These are phyloP conservation scores for Pseudomugil tenellus DNA, from an alignment of 2,797 vertebrate species.

Conservation along the genomic window DNA sequence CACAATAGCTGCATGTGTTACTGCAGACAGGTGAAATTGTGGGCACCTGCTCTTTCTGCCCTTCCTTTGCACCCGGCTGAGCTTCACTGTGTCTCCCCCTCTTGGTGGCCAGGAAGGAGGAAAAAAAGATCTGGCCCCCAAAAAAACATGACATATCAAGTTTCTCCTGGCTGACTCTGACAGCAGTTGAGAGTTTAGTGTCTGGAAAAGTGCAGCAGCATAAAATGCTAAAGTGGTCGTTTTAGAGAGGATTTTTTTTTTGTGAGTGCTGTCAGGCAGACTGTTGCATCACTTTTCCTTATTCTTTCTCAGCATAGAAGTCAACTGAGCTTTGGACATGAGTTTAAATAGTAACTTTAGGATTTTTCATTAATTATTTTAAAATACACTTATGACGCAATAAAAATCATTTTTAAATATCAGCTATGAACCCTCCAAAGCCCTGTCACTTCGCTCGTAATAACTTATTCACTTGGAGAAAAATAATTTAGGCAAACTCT, in stretches of 20 bases:
- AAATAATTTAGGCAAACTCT: neutral
- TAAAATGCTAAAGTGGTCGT: constrained; percentile 35
- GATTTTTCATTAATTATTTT: constrained; percentile 24
- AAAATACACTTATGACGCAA: constrained; percentile 1
- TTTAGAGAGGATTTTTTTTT: constrained; percentile 30
- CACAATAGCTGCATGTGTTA: constrained; percentile 42
- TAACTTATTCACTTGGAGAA: neutral
- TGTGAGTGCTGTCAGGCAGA: constrained; percentile 38
- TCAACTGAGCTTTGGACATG: constrained; percentile 31
- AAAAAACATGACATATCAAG: constrained; percentile 62
- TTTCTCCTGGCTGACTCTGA: constrained; percentile 61
- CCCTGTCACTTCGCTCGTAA: neutral
- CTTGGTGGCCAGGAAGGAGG: constrained; percentile 64
- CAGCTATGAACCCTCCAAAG: neutral
- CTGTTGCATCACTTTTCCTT: constrained; percentile 29
- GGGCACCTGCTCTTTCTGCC: constrained; percentile 74
- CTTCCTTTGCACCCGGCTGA: constrained; percentile 40
- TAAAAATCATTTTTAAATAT: neutral
- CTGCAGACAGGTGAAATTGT: constrained; percentile 73
- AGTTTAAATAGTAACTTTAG: constrained; percentile 39
- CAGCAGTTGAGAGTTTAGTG: constrained; percentile 58
- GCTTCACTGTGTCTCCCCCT: constrained; percentile 73
- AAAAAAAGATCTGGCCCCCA: constrained; percentile 28
- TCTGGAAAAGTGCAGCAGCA: constrained; percentile 61
- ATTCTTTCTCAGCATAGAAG: constrained; percentile 29